Evolutionary conservation across 2,797 vertebrate genomes (phyloP).

Genomic region (Cichlasoma orientale): DNA sequence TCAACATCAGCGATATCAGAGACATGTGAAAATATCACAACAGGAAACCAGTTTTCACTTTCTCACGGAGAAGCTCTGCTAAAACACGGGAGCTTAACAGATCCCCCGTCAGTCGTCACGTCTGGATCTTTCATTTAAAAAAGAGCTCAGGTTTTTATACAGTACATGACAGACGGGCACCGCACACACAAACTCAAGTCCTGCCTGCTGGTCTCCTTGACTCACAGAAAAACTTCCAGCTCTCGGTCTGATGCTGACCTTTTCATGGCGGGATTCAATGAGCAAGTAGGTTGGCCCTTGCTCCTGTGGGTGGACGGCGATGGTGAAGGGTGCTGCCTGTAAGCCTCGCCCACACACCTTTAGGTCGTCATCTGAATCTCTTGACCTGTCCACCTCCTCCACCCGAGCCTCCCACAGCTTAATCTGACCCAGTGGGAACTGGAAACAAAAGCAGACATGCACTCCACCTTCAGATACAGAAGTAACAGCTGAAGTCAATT

Average conservation of each 20-base stretch:
- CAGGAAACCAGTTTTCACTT: not conserved
- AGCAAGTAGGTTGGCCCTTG: slow-evolving; percentile 92
- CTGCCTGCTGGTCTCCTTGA: accelerated
- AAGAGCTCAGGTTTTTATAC: not conserved
- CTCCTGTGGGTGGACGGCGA: slow-evolving; percentile 89
- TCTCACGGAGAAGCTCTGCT: no score
- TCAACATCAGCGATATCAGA: not conserved
- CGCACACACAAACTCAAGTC: not conserved
- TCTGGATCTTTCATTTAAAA: no score
- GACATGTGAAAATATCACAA: not conserved
- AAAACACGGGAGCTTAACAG: not conserved
- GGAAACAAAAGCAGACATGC: slow-evolving; percentile 1
- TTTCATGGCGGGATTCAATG: slow-evolving; percentile 90
- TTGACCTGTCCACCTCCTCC: slow-evolving; percentile 92
- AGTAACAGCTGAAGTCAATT: not conserved
- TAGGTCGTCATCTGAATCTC: slow-evolving; percentile 88
- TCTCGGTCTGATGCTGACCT: slow-evolving; percentile 76
- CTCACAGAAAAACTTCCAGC: not conserved
- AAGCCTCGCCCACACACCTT: slow-evolving; percentile 85
- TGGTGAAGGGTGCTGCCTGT: slow-evolving; percentile 85
- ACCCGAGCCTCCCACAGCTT: slow-evolving; percentile 92
- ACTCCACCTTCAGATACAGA: not conserved
- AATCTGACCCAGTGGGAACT: slow-evolving; percentile 99
- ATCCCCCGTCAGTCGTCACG: no score
- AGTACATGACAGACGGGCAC: not conserved